Percentiles rank a stretch among this genome's conserved stretches.
Evolutionary conservation across 2,113 vertebrate species (phyloP).

Genomic region (Anguilla japonica): DNA sequence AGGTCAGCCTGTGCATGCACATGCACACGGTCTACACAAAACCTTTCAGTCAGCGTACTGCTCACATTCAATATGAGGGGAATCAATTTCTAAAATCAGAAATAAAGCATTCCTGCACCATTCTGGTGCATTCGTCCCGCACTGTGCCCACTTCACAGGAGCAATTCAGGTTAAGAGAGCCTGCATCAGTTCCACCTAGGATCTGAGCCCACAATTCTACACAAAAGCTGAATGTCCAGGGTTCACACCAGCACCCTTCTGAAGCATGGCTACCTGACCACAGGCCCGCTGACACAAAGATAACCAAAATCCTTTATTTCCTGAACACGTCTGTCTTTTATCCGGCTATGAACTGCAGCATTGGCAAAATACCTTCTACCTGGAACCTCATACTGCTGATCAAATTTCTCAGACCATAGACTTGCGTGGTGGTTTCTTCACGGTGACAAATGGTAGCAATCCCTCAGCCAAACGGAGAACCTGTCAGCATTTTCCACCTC

Average conservation of each 20-base stretch:
- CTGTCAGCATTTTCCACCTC: too few relatives aligned
- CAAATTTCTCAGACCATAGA: too few relatives aligned
- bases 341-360: too few relatives aligned
- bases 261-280: not conserved
- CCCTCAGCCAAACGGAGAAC: too few relatives aligned
- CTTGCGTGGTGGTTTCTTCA: too few relatives aligned
- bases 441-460: too few relatives aligned
- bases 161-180: not conserved
- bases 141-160: not conserved
- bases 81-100: not conserved
- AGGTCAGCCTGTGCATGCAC: not conserved
- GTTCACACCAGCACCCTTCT: not conserved
- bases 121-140: not conserved
- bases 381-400: too few relatives aligned
- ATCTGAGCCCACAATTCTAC: not conserved
- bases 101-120: not conserved
- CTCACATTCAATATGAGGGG: not conserved
- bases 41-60: not conserved
- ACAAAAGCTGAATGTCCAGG: not conserved
- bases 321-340: too few relatives aligned
- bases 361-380: too few relatives aligned
- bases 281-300: too few relatives aligned
- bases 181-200: not conserved
- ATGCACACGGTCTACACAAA: not conserved
- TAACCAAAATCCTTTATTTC: too few relatives aligned